These are phyloP conservation scores for Myotis yumanensis DNA, from an alignment of 2,113 vertebrate species.

Conservation along the genomic window DNA sequence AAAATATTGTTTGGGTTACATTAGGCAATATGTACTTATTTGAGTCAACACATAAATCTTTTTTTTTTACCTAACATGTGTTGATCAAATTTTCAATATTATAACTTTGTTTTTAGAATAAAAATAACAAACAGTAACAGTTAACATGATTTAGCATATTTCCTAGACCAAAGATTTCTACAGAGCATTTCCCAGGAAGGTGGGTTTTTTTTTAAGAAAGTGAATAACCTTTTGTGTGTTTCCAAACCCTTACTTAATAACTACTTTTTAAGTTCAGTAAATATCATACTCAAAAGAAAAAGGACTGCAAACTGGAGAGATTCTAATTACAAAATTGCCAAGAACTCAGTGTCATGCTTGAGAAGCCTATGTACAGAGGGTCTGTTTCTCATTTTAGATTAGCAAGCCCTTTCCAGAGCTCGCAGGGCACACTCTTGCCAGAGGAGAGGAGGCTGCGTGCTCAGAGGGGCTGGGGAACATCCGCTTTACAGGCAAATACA, in stretches of 20 bases:
- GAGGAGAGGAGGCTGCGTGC: background rate
- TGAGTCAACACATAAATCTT: background rate
- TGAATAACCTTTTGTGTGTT: background rate
- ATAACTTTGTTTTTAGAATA: slow-evolving; percentile 34
- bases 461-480: background rate
- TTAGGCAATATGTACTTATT: background rate
- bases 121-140: background rate
- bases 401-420: background rate
- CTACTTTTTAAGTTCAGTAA: background rate
- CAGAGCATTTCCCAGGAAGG: slow-evolving; percentile 10
- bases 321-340: background rate
- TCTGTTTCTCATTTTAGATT: background rate
- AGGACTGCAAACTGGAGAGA: background rate
- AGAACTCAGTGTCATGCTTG: background rate
- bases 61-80: background rate
- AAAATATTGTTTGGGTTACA: background rate
- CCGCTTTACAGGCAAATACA: background rate
- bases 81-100: slow-evolving; percentile 27
- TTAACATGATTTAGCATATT: background rate
- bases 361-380: background rate
- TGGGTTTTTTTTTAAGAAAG: slow-evolving; percentile 9
- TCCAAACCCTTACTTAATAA: background rate
- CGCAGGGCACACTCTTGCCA: background rate
- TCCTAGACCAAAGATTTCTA: background rate
- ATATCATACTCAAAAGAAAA: background rate